These are phyloP conservation scores for Oryctes rhinoceros DNA, from an alignment of 1,140 invertebrate genomes.

Conservation along the genomic window DNA sequence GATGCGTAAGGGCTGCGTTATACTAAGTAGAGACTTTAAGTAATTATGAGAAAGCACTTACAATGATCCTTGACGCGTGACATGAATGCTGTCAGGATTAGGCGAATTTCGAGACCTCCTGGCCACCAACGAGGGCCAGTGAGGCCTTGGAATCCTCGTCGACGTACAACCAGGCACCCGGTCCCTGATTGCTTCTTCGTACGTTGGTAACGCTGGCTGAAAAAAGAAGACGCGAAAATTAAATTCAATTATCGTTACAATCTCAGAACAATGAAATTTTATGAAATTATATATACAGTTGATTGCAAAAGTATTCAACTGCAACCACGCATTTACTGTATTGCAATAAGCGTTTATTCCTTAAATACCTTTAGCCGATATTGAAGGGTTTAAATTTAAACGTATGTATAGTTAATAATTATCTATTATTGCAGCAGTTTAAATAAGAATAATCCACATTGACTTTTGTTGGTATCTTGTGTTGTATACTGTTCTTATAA, in stretches of 20 bases:
- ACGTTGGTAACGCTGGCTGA: conserved; percentile 60
- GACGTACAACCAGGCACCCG: conserved; percentile 47
- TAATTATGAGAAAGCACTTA: conserved; percentile 48
- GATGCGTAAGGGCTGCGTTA: not conserved
- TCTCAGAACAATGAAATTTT: not conserved
- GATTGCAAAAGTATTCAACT: too few species aligned
- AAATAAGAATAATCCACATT: too few species aligned
- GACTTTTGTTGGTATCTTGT: too few species aligned
- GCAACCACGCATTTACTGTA: too few species aligned
- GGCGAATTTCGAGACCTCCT: conserved; percentile 54
- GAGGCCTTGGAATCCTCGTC: conserved; percentile 54
- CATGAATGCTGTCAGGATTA: conserved; percentile 52
- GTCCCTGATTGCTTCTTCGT: conserved; percentile 61
- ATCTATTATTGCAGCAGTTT: too few species aligned
- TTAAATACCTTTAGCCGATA: too few species aligned
- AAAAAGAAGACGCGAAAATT: conserved; percentile 45
- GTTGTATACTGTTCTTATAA: too few species aligned
- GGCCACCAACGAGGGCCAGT: conserved; percentile 55
- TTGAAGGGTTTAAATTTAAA: too few species aligned
- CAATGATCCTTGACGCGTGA: conserved; percentile 57
- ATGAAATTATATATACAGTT: not conserved
- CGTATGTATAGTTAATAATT: too few species aligned
- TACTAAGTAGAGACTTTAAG: conserved; percentile 1
- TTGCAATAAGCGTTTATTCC: too few species aligned
- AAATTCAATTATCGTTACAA: not conserved